These are phyloP conservation scores for Stomatorhinus ivindoensis DNA, from an alignment of 2,113 vertebrate genomes.

Conservation along the genomic window DNA sequence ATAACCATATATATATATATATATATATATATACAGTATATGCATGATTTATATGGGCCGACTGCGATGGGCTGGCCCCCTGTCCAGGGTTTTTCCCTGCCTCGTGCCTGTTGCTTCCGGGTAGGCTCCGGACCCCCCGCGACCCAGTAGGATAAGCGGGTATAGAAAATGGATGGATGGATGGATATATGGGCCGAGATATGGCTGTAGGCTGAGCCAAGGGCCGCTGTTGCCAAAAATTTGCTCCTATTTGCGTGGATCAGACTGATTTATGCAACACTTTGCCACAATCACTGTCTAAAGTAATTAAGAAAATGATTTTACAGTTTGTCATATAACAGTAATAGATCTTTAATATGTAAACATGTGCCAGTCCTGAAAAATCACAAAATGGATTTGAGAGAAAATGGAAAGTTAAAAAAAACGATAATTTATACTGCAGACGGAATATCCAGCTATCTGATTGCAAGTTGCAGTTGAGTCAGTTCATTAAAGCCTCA, in stretches of 20 bases:
- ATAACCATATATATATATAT: background rate
- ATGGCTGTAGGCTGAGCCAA: background rate
- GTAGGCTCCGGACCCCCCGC: too few relatives aligned
- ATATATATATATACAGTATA: background rate
- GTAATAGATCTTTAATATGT: background rate
- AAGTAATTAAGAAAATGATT: background rate
- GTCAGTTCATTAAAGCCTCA: background rate
- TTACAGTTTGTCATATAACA: background rate
- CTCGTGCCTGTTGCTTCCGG: too few relatives aligned
- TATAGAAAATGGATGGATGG: too few relatives aligned
- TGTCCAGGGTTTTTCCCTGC: too few relatives aligned
- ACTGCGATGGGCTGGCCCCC: too few relatives aligned
- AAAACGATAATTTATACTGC: background rate
- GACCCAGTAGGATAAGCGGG: too few relatives aligned
- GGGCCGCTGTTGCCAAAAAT: background rate
- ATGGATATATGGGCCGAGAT: background rate
- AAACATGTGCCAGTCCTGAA: background rate
- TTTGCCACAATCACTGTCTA: background rate
- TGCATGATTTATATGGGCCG: background rate
- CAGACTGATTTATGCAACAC: slow-evolving; percentile 2
- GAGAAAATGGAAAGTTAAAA: background rate
- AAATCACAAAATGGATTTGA: background rate
- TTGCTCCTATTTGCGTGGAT: background rate
- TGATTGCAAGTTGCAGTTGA: background rate
- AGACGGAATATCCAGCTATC: background rate